phyloP scores from a whole-genome alignment of 2,888 invertebrate species.

The Caenorhabditis uteleia region DNA sequence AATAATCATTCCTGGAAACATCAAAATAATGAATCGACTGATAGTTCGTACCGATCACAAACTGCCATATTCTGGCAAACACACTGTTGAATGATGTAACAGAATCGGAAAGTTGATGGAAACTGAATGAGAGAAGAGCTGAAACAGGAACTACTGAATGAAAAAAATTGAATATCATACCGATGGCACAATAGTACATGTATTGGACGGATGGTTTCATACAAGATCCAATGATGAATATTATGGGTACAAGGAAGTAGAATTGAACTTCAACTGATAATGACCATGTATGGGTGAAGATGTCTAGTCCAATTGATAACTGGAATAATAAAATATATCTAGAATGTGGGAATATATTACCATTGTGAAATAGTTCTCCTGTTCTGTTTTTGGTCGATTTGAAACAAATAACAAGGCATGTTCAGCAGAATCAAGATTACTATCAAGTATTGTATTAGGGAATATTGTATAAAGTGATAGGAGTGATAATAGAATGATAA shows the following conservation, averaged over 20 bases:
- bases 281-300: slow-evolving; percentile 29
- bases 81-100: slow-evolving; percentile 21
- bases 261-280: slow-evolving; percentile 29
- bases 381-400: slow-evolving; percentile 11
- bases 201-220: too few species aligned
- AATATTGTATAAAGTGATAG: slow-evolving; percentile 13
- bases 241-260: slow-evolving; percentile 21
- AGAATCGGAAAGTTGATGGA: neutral
- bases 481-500: slow-evolving; percentile 10
- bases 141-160: too few species aligned
- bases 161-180: too few species aligned
- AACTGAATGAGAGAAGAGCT: slow-evolving; percentile 3
- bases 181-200: slow-evolving; percentile 6
- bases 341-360: neutral
- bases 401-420: slow-evolving; percentile 17
- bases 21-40: too few species aligned
- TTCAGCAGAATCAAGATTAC: slow-evolving; percentile 13
- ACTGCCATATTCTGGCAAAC: slow-evolving; percentile 28
- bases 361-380: slow-evolving; percentile 23
- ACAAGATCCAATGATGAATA: slow-evolving; percentile 4
- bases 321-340: slow-evolving; percentile 2
- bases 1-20: too few species aligned
- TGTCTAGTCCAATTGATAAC: slow-evolving; percentile 15
- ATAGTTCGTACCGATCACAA: too few species aligned
- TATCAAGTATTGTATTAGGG: slow-evolving; percentile 22